These are phyloP conservation scores for Eurystomus glaucurus DNA, from an alignment of 2,797 vertebrate genomes.

Conservation along the genomic window DNA sequence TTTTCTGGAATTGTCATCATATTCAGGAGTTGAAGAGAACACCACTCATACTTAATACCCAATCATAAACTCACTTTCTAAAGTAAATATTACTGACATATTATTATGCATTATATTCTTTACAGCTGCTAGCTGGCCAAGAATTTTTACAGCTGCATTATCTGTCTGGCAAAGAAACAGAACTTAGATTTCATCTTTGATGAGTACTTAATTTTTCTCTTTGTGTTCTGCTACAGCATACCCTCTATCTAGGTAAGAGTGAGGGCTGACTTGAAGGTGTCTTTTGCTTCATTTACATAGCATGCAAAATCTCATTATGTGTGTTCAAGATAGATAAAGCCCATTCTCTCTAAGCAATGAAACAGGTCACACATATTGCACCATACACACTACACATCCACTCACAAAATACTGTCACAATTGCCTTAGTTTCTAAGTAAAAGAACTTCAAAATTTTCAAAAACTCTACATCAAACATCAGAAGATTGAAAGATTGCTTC, in stretches of 20 bases:
- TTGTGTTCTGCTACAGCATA: background rate
- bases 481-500: background rate
- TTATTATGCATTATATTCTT: background rate
- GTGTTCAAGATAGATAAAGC: background rate
- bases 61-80: background rate
- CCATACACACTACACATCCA: too few species aligned
- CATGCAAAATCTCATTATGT: background rate
- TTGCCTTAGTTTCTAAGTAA: background rate
- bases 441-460: background rate
- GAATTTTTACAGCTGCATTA: slow-evolving; percentile 23
- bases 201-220: background rate
- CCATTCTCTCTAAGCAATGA: background rate
- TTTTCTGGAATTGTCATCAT: slow-evolving; percentile 16
- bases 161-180: background rate
- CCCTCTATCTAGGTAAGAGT: background rate
- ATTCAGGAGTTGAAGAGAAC: background rate
- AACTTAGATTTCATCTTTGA: background rate
- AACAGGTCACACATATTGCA: background rate
- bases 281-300: background rate
- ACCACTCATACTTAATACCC: background rate
- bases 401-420: background rate
- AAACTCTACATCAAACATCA: background rate
- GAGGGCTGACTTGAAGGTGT: background rate
- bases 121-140: background rate
- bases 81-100: slow-evolving; percentile 20